Base-by-base conservation (phyloP, 2,113 vertebrate species). In the Scomber colias region DNA sequence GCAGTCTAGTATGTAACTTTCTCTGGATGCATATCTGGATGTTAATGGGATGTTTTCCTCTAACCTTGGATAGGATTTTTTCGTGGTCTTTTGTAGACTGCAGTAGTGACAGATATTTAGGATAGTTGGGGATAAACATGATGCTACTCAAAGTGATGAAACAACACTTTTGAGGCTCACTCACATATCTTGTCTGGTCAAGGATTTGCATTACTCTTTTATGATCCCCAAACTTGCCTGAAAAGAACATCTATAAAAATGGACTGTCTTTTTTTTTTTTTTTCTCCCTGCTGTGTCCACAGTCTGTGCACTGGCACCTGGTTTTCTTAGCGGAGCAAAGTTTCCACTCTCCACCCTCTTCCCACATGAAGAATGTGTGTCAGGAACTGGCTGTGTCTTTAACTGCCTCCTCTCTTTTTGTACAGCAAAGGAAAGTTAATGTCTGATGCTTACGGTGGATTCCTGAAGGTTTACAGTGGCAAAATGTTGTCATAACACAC, bases 341-440 rank as follows among this genome's bases (percentile, higher is more conserved):
- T 90, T 91, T 92, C 88, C 88, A 81, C 55, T 82, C 73, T 83
- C 86, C 72, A 66, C 84, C 83, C 82, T 81, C 69, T 81, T 89
- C 82, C 79, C 68, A 82, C 49, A 81, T 74, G 79, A 89, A 80
- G 82, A 84, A 87, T 80, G 79, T 78, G 59, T 89, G 84, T 89
- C 86, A 87, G 85, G 77, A 84, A 63, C 77, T 79, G 86, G 79
- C 62, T 56, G 12, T 3, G 17, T 82, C 82, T 75, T 84, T 60
- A 72, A 77, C 61, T 27, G 50, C 77, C 70, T 79, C 66, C 66
- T 81, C 31, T 75, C 24, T 78, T 75, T 77, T 69, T 60, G 61
- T 11, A 35, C 8, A 14, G 57, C 4, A 15, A 61, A 71, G 71
- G 60, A 81, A 64, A 60, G 54, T 19, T 24, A 10, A 48, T 40